Evolutionary conservation across 2,797 vertebrate genomes (phyloP), one percentile per base, ranked within the genome.

Genomic region (Pipistrellus pygmaeus): DNA sequence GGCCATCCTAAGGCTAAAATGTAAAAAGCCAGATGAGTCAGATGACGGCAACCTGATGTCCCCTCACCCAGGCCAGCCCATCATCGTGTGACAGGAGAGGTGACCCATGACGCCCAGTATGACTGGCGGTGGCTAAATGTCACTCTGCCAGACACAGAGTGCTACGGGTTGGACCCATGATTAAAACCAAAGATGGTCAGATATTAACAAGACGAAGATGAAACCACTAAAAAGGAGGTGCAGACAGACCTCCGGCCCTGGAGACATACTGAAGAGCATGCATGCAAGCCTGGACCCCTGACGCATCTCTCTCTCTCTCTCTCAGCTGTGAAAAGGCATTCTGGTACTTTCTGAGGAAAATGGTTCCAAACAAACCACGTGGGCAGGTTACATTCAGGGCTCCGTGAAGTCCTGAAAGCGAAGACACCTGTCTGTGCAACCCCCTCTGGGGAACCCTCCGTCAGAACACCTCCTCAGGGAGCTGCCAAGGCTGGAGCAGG

Each of bases 281-380:
- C 35, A 38, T 44, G 44, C 44, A 44, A 44, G 71, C 60, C 44
- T 73, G 48, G 55, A 87, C 30, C 64, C 83, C 87, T 82, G 17
- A 86, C 62, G 75, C 35, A 51, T 60, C 57, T 48, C 71, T 76
- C n/a, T n/a, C 71, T 76, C n/a, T n/a, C 64, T 48, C 71, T 76
- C 64, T 88, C 30, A 15, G 32, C 57, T 84, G 25, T 71, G 51
- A 64, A 92, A 86, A 72, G 81, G 25, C 85, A 73, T 60, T 92
- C 85, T 78, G 66, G 51, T 57, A 68, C 0, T 1, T 78, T 88
- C 32, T 66, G 18, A 73, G 48, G 25, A 35, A 82, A 75, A 51
- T 3, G 4, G 18, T 75, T 80, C 75, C 73, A 95, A 78, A 48
- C 25, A 30, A 38, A 0, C 9, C 66, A 76, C 25, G 30, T 41